These are phyloP conservation scores for Limnephilus marmoratus DNA, from an alignment of 2,888 invertebrate species.

Conservation along the genomic window DNA sequence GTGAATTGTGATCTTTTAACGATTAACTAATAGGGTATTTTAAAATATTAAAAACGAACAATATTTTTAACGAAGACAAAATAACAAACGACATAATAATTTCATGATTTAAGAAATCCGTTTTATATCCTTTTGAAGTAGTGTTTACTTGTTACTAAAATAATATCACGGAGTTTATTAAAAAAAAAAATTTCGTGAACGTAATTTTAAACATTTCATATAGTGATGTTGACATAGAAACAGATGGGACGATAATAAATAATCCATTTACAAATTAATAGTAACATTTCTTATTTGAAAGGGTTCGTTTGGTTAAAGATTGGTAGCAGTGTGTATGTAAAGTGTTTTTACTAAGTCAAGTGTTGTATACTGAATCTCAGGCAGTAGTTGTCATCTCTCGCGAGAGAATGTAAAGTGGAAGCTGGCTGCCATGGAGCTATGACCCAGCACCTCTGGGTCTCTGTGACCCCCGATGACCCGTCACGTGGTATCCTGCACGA, in stretches of 20 bases:
- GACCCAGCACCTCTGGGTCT: constrained; percentile 45
- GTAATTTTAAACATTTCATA: not conserved
- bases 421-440: constrained; percentile 44
- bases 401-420: constrained; percentile 6
- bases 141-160: not conserved
- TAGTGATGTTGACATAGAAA: not conserved
- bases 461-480: constrained; percentile 43
- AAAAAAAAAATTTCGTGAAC: not conserved
- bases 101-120: not conserved
- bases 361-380: not conserved
- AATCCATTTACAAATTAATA: not conserved
- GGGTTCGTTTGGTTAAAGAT: not conserved
- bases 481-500: constrained; percentile 5
- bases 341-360: not conserved
- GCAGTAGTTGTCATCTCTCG: not conserved
- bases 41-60: not conserved
- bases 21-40: not conserved
- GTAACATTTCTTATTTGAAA: not conserved
- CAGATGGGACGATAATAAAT: not conserved
- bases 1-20: not conserved
- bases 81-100: not conserved
- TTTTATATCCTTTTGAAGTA: not conserved
- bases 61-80: not conserved
- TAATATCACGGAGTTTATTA: not conserved
- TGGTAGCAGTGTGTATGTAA: not conserved